Evolutionary conservation across 2,797 vertebrate species (phyloP).

Genomic region (Tinamus major): DNA sequence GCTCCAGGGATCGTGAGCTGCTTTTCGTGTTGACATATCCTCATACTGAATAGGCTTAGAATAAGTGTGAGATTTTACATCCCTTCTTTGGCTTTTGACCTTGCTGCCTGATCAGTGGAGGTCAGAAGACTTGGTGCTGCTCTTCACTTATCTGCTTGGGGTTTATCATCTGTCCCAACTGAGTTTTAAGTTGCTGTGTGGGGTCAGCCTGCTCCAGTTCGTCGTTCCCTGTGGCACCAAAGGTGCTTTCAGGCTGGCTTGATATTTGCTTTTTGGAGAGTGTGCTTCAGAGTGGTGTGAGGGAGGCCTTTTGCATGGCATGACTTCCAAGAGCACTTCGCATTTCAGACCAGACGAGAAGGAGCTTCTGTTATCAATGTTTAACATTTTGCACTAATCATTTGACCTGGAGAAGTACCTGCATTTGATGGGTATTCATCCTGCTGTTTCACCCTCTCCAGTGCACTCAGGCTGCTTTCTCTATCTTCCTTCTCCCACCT

Average conservation of each 20-base stretch:
- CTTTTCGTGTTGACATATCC: not conserved
- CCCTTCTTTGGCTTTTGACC: not conserved
- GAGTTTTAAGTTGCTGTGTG: not conserved
- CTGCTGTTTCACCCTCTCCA: not conserved
- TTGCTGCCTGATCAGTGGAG: not conserved
- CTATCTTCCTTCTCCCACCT: not conserved
- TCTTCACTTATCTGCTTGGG: not conserved
- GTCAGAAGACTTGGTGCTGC: not conserved
- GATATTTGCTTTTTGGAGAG: not conserved
- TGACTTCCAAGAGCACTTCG: not conserved
- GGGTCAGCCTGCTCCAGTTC: not conserved
- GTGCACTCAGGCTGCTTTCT: not conserved
- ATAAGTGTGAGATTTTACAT: not conserved
- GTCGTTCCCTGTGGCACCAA: accelerated
- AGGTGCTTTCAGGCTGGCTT: accelerated
- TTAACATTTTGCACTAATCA: not conserved
- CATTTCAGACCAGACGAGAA: not conserved
- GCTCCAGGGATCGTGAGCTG: not conserved
- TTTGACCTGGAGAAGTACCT: not conserved
- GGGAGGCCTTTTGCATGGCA: not conserved
- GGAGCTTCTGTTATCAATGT: not conserved
- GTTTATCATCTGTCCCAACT: not conserved
- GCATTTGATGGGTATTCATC: not conserved
- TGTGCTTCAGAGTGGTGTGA: not conserved
- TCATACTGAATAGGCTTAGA: not conserved